Percentiles rank a stretch among this genome's conserved stretches.
phyloP scores from a whole-genome alignment of 2,888 invertebrate genomes.

The Apamea epomidion region DNA sequence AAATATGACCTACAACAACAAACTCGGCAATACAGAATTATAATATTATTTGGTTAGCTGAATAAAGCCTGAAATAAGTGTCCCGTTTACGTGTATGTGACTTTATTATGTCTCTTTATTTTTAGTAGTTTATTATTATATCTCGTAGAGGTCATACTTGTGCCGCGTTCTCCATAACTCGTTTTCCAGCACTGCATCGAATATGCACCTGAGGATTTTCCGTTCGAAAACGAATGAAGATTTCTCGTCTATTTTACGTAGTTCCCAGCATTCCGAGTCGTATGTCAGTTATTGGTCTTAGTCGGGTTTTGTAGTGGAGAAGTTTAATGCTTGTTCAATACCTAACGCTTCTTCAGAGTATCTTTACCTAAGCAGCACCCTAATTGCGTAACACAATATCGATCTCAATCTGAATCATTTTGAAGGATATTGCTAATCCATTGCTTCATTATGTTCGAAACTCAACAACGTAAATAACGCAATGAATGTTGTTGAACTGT shows the following conservation, averaged over 20 bases:
- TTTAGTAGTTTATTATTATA: background rate
- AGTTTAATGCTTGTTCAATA: background rate
- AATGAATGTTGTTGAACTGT: too few relatives aligned
- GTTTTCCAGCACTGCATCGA: too few relatives aligned
- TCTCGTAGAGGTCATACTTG: background rate
- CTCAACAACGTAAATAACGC: too few relatives aligned
- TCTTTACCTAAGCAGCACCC: too few relatives aligned
- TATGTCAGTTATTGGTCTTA: background rate
- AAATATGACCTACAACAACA: too few relatives aligned
- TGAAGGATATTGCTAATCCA: too few relatives aligned
- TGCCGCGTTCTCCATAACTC: background rate
- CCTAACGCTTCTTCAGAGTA: background rate
- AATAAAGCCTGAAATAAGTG: background rate
- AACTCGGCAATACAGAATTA: background rate
- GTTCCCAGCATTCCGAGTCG: background rate
- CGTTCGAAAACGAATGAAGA: background rate
- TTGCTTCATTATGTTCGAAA: too few relatives aligned
- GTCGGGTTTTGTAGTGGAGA: background rate
- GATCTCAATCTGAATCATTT: too few relatives aligned
- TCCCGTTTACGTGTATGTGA: background rate
- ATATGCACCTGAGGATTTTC: background rate
- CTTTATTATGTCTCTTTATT: background rate
- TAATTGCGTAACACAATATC: too few relatives aligned
- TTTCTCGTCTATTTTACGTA: background rate
- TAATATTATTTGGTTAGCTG: slow-evolving; percentile 1